phyloP scores from a whole-genome alignment of 2,113 vertebrate species.

The Hypomesus transpacificus region DNA sequence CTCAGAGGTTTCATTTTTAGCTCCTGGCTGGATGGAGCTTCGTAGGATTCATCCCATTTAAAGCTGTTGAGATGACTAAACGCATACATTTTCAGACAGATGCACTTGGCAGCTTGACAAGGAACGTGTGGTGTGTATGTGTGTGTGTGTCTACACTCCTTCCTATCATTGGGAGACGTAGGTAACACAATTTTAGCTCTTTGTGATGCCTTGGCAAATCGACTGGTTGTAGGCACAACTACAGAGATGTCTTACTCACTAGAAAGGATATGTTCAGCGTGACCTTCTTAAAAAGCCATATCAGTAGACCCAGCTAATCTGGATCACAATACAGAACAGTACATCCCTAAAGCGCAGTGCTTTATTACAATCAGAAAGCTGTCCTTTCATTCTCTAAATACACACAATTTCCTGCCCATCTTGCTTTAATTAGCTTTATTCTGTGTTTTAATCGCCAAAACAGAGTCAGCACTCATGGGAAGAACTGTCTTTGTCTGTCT shows the following conservation, averaged over 20 bases:
- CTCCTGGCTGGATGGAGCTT: neutral
- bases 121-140: neutral
- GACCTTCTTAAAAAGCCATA: constrained; percentile 7
- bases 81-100: neutral
- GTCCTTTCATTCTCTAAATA: neutral
- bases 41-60: neutral
- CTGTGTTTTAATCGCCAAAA: neutral
- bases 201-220: neutral
- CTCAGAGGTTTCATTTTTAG: constrained; percentile 24
- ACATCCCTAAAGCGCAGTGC: neutral
- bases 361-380: neutral
- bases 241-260: neutral
- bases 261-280: neutral
- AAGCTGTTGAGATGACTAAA: neutral
- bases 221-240: neutral
- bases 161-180: neutral
- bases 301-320: neutral
- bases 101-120: neutral
- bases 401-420: neutral
- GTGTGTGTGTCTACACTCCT: neutral
- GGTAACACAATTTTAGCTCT: neutral
- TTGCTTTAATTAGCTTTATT: neutral
- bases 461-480: neutral
- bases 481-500: neutral
- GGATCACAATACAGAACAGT: neutral